A percentile compares a stretch with the other conserved stretches of the same genome.
These are phyloP conservation scores for Argopecten irradians DNA, from an alignment of 1,140 invertebrate genomes.

Conservation along the genomic window DNA sequence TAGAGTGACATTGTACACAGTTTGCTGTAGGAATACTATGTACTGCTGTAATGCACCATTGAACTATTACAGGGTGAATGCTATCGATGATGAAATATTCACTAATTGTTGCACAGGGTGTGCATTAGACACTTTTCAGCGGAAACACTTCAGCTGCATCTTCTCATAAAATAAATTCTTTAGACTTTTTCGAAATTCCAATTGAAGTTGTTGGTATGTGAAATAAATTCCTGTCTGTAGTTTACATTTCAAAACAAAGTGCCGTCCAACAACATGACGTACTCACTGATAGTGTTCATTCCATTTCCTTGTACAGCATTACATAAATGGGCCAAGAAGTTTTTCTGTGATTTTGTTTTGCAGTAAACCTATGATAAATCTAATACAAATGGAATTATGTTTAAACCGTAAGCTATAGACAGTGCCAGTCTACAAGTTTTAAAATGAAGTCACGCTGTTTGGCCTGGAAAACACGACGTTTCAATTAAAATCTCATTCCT, in stretches of 20 bases:
- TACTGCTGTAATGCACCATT: no score
- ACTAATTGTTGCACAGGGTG: no score
- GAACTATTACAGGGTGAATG: no score
- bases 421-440: not conserved
- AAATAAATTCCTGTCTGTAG: not conserved
- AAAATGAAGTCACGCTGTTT: not conserved
- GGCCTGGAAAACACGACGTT: not conserved
- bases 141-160: not conserved
- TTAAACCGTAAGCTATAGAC: not conserved
- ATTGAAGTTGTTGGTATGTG: not conserved
- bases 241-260: not conserved
- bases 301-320: not conserved
- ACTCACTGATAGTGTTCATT: not conserved
- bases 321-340: not conserved
- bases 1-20: no score
- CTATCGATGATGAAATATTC: no score
- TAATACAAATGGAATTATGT: not conserved
- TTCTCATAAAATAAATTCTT: slow-evolving; percentile 19
- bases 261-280: not conserved
- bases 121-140: not conserved
- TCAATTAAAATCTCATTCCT: slow-evolving; percentile 16
- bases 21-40: no score
- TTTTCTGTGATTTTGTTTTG: not conserved
- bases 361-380: not conserved
- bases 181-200: not conserved